Percentiles rank a stretch among this genome's conserved stretches.
phyloP scores from a whole-genome alignment of 1,140 invertebrate species.

The Anoplophora glabripennis region DNA sequence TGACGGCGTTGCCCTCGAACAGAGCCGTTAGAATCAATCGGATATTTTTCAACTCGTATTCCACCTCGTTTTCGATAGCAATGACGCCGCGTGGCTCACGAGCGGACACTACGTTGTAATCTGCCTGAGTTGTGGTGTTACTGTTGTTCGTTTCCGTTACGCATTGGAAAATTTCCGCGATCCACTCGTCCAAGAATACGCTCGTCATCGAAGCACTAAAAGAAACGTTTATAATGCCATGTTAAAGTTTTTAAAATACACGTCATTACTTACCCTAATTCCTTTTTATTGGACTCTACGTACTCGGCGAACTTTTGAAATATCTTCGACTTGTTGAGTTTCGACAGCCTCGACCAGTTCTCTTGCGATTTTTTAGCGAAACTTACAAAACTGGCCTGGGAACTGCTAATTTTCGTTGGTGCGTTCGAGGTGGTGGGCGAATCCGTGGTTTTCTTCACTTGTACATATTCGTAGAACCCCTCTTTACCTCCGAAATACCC shows the following conservation, averaged over 20 bases:
- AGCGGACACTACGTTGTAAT: slow-evolving; percentile 17
- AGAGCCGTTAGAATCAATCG: slow-evolving; percentile 24
- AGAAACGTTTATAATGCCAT: too few relatives aligned
- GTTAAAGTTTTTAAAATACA: too few relatives aligned
- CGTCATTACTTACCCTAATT: too few relatives aligned
- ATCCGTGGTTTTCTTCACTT: background rate
- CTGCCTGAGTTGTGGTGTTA: background rate
- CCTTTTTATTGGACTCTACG: slow-evolving; percentile 8
- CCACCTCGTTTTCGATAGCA: slow-evolving; percentile 12
- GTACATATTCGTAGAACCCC: slow-evolving; percentile 29
- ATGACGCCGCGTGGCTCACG: slow-evolving; percentile 28
- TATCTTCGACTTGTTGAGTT: slow-evolving; percentile 30
- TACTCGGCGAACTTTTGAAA: slow-evolving; percentile 10
- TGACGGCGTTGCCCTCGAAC: slow-evolving; percentile 32
- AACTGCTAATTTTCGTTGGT: background rate
- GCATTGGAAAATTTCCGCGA: slow-evolving; percentile 8
- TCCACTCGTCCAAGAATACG: background rate
- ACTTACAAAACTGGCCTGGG: slow-evolving; percentile 44
- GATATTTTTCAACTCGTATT: slow-evolving; percentile 11
- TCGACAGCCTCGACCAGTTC: slow-evolving; percentile 47
- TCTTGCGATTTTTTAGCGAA: slow-evolving; percentile 47
- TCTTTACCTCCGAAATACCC: slow-evolving; percentile 48
- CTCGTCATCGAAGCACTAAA: too few relatives aligned
- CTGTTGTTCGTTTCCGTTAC: slow-evolving; percentile 13
- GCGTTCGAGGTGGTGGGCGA: background rate